These are phyloP conservation scores for Nyctibius grandis DNA, from an alignment of 2,797 vertebrate genomes.

Conservation along the genomic window DNA sequence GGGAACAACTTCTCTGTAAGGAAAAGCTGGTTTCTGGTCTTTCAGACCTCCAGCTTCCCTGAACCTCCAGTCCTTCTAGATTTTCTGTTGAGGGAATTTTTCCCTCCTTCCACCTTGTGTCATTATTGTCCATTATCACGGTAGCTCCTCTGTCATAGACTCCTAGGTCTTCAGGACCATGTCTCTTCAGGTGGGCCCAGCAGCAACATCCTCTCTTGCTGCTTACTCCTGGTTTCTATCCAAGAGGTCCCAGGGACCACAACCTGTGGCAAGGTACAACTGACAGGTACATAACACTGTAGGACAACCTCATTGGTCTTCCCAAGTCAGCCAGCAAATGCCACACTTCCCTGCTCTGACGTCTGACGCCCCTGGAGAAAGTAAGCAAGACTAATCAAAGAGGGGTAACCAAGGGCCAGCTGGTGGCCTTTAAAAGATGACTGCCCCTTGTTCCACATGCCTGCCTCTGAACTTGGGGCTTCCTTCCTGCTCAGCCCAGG, in stretches of 20 bases:
- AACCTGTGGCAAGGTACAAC: not conserved
- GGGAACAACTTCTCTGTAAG: not conserved
- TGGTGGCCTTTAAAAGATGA: not conserved
- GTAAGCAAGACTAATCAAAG: not conserved
- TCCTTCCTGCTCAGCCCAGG: not conserved
- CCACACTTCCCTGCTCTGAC: not conserved
- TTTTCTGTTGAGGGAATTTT: not conserved
- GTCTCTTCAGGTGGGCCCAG: not conserved
- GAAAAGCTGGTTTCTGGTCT: not conserved
- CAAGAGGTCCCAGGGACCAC: not conserved
- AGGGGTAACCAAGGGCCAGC: not conserved
- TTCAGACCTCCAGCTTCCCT: not conserved
- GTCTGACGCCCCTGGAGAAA: not conserved
- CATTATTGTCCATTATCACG: fast-evolving
- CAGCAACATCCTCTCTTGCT: not conserved
- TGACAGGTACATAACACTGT: not conserved
- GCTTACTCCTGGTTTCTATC: not conserved
- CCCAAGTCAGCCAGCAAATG: not conserved
- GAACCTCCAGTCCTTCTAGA: not conserved
- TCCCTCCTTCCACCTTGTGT: not conserved
- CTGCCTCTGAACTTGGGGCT: not conserved
- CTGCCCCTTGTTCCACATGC: not conserved
- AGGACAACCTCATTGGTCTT: not conserved
- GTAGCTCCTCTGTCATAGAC: not conserved
- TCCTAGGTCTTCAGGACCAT: not conserved